Evolutionary conservation across 2,888 invertebrate genomes (phyloP).

Genomic region (Drosophila mulleri): DNA sequence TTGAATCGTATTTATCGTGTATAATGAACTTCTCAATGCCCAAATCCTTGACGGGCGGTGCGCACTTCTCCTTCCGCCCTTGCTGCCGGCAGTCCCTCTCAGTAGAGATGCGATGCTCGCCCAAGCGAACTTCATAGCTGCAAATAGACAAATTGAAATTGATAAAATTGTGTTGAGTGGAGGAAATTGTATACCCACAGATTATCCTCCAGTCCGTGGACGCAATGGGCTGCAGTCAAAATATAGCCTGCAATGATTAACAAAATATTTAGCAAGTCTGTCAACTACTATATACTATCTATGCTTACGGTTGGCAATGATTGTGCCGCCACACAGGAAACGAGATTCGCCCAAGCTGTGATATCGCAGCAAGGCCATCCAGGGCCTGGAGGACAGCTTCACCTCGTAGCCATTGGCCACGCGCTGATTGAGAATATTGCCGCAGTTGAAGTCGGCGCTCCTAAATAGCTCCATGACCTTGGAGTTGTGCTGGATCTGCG

Average conservation of each 20-base stretch:
- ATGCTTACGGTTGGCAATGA: conserved; percentile 64
- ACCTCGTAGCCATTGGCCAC: conserved; percentile 73
- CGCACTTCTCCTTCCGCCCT: conserved; percentile 67
- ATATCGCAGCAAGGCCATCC: conserved; percentile 76
- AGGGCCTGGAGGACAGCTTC: conserved; percentile 69
- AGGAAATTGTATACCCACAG: conserved; percentile 57
- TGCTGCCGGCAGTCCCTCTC: conserved; percentile 64
- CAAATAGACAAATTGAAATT: not conserved
- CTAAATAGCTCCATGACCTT: conserved; percentile 57
- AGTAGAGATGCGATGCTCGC: conserved; percentile 76
- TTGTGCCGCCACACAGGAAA: conserved; percentile 73
- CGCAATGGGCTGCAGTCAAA: conserved; percentile 77
- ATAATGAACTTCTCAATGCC: conserved; percentile 67
- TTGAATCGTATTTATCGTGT: conserved; percentile 62
- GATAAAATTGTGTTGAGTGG: not conserved
- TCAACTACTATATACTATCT: no score
- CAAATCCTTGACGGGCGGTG: conserved; percentile 71
- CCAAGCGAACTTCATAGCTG: conserved; percentile 72
- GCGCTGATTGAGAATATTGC: conserved; percentile 55
- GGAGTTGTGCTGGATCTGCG: conserved; percentile 72
- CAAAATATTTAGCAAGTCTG: not conserved
- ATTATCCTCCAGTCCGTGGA: conserved; percentile 47
- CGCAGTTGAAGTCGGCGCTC: conserved; percentile 54
- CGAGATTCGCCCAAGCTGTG: conserved; percentile 40
- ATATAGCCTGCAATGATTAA: conserved; percentile 60